Percentiles rank a stretch among this genome's conserved stretches.
Evolutionary conservation across 2,888 invertebrate genomes (phyloP).

Genomic region (Ptychoptera albimana): DNA sequence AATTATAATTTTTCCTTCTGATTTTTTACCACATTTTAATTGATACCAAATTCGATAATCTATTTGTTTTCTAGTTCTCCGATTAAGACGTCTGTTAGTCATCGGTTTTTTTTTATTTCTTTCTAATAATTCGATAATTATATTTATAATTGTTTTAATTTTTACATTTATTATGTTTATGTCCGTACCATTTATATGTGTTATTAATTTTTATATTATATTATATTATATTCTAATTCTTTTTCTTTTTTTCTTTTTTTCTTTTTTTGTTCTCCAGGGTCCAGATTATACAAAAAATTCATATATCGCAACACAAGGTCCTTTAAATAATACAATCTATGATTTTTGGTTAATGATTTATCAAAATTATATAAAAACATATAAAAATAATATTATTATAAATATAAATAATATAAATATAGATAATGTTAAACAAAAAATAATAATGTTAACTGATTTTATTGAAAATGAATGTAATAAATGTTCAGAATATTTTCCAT

Average conservation of each 20-base stretch:
- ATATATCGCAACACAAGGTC: slow-evolving; percentile 88
- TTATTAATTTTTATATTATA: too few species aligned
- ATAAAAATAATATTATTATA: neutral
- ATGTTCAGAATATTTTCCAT: slow-evolving; percentile 79
- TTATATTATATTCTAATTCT: too few species aligned
- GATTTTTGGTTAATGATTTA: slow-evolving; percentile 85
- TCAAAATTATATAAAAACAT: slow-evolving; percentile 32
- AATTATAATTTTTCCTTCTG: too few species aligned
- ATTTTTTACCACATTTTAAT: too few species aligned
- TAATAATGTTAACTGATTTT: slow-evolving; percentile 85
- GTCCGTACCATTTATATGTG: neutral
- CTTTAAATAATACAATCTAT: slow-evolving; percentile 70
- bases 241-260: slow-evolving; percentile 5
- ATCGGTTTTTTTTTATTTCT: too few species aligned
- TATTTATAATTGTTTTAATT: too few species aligned
- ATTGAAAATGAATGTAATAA: slow-evolving; percentile 71
- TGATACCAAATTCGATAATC: too few species aligned
- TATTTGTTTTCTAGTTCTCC: too few species aligned
- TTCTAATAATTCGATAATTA: too few species aligned
- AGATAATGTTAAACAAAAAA: slow-evolving; percentile 31
- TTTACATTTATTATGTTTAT: too few species aligned
- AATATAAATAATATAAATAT: neutral
- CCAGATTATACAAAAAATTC: slow-evolving; percentile 74
- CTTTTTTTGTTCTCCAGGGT: slow-evolving; percentile 41
- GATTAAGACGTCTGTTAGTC: too few species aligned